Evolutionary conservation across 1,140 invertebrate species (phyloP), one percentile per base, ranked within the genome.

Genomic region (Lordiphosa mommai): DNA sequence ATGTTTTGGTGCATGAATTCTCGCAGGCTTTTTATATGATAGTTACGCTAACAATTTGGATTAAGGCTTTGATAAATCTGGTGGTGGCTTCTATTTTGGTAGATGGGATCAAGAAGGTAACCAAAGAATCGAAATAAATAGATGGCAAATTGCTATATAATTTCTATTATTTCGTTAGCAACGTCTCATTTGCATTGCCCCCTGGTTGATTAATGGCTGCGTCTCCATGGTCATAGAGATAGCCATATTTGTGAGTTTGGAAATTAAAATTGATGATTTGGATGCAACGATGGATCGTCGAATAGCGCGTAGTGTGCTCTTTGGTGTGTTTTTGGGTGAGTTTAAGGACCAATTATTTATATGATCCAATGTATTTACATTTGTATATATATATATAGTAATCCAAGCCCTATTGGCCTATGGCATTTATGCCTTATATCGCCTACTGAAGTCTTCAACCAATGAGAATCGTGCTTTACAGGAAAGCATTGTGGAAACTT

Each of bases 11-110:
- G 2, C 64, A 87, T 48, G 86, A 88, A 38, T 88, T 88, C 14
- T 86, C 86, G 1, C 73, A 86, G 16, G 86, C 86, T 6, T 88
- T 88, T 36, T 88, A 88, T 44, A 88, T 88, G 76, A 86, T 87
- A 41, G 59, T 87, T 10, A 77, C 85, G 2, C 60, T 84, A 6
- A 84, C 79, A 10, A 61, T 88, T 50, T 88, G 86, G 85, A 53
- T 88, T 7, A 88, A 88, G 60, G 74, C 86, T 3, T 74, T 88
- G 48, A 82, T 88, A 33, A 88, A 88, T 64, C 56, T 88, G 13
- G 64, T 86, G 58, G 80, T 88, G 48, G 86, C 86, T 27, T 61
- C 69, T 9, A 71, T 88, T 44, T 55, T 88, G 32, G 69, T 88
- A 38, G 86, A 88, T 70, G 86, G 86, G 68, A 88, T 88, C 13